Evolutionary conservation across 2,888 invertebrate genomes (phyloP), one percentile per base, ranked within the genome.

Genomic region (Apomyelois bistriatella): DNA sequence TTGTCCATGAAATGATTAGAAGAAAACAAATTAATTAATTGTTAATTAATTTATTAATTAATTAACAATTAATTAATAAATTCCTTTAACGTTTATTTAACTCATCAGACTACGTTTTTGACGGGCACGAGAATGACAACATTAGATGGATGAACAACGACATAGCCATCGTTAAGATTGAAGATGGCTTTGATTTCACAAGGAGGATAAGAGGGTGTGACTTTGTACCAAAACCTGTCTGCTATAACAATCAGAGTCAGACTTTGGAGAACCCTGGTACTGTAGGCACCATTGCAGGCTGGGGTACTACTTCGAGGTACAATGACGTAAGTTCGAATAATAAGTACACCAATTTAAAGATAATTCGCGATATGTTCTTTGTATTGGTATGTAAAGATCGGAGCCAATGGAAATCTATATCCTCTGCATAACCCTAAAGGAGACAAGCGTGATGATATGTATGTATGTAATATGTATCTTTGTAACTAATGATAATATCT

Each of bases 131-230:
- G 51, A 85, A 86, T 48, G 87, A 87, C 56, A 86, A 87, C 54
- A 82, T 88, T 13, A 68, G 84, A 53, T 88, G 87, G 87, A 85
- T 88, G 87, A 85, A 83, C 70, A 85, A 87, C 54, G 87, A 88
- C 56, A 85, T 88, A 5, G 87, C 87, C 0, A 70, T 88, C 0
- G 85, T 87, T 0, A 87, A 84, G 52, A 65, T 86, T 0, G 87
- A 87, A 53, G 85, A 83, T 15, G 82, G 83, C 0, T 88, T 88
- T 42, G 85, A 87, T 52, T 87, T 87, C 54, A 75, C 67, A 1
- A 65, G 85, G 17, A 69, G 80, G 9, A 71, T 86, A 1, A 66
- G 72, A 42, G 87, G 87, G 1, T 88, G 87, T 49, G 86, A 86
- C 22, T 86, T 85, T 40, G 58, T 82, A 1, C 87, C 87, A 0